Evolutionary conservation across 2,888 invertebrate species (phyloP), one percentile per base, ranked within the genome.

Genomic region (Eupithecia vulgata): DNA sequence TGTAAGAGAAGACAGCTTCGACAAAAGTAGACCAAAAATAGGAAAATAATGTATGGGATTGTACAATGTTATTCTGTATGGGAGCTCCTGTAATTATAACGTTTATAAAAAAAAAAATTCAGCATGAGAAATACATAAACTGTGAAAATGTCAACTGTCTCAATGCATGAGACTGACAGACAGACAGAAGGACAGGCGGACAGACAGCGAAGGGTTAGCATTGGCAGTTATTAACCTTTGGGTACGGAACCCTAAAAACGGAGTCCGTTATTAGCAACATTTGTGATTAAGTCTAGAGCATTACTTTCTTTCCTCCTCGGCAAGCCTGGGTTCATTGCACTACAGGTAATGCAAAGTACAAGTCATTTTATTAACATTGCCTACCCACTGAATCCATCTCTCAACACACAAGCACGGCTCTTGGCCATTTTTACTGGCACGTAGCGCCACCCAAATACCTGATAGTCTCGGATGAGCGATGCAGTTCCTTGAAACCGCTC

Each of bases 401-500:
- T 61, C 76, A 40, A 45, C 73, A 64, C 59, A 69, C 25, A 75
- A 73, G 71, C 69, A 68, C 35, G 25, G 62, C 71, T 61, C 64
- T 74, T 75, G 77, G 66, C 67, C 68, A 72, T 79, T 79, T 78
- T 78, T 78, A 74, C 48, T 76, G 59, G 76, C 76, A 78, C 75
- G 74, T 75, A 79, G 78, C 79, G 79, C 78, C 79, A 76, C 76
- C 79, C 76, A 78, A 77, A 79, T 79, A 79, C 78, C 78, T 69
- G 75, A 76, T 78, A 70, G 79, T 76, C 73, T 48, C 74, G 71
- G 65, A 78, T 75, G 77, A 80, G 75, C 76, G 80, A 80, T 79
- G 78, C 72, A 75, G 83, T 88, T 87, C 85, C 84, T 81, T 82
- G 85, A 85, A 84, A 81, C 77, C 79, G 80, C 78, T 79, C 78